Conservation (phyloP, 2,888 invertebrate species). For the Entomobrya multifasciata region DNA sequence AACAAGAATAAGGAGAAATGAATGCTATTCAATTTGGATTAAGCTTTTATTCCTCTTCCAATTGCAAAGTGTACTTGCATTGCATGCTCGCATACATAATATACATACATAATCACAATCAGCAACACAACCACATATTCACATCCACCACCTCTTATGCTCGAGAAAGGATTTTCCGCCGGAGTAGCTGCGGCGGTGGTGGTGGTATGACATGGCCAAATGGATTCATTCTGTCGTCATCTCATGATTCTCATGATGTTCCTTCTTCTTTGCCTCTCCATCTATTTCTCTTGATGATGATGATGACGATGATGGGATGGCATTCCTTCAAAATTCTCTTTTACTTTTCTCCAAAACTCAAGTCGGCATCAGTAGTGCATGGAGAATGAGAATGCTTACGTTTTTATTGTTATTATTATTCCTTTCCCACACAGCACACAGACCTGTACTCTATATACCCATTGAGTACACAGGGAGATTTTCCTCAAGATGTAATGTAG, state of each 20-base stretch:
- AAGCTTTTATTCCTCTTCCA: conserved; percentile 11
- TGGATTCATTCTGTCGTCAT: conserved; percentile 53
- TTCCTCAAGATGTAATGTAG: not conserved
- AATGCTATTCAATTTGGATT: conserved; percentile 39
- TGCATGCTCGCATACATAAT: too few relatives aligned
- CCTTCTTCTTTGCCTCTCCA: not conserved
- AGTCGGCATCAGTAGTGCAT: not conserved
- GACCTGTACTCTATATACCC: not conserved
- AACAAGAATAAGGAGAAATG: not conserved
- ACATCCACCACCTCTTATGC: not conserved
- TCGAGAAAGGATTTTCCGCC: conserved; percentile 25
- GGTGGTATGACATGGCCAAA: conserved; percentile 38
- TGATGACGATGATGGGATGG: conserved; percentile 1
- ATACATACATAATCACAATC: too few relatives aligned
- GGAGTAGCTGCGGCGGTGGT: conserved; percentile 11
- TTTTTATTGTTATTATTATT: conserved; percentile 39
- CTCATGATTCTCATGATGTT: not conserved
- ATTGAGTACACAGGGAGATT: not conserved
- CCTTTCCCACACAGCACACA: not conserved
- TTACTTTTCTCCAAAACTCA: not conserved
- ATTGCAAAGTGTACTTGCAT: not conserved
- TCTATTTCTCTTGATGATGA: not conserved
- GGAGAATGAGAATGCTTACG: not conserved
- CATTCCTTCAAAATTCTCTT: conserved; percentile 32
- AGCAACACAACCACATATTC: not conserved